Evolutionary conservation across 2,113 vertebrate genomes (phyloP).

Genomic region (Microcebus tavaratra): DNA sequence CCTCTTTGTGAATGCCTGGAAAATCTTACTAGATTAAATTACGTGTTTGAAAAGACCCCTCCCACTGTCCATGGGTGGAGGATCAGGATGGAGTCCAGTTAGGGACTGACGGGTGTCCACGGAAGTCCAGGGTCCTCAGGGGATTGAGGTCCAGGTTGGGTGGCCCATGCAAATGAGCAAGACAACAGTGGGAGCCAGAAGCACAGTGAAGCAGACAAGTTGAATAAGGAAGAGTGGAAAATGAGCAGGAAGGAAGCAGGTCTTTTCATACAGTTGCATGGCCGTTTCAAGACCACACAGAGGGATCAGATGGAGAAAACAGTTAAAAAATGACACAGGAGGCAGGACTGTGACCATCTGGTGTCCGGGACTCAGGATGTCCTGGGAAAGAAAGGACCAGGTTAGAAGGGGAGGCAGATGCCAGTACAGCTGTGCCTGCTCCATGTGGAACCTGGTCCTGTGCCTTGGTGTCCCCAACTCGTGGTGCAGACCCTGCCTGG

Average conservation of each 20-base stretch:
- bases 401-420: fast-evolving
- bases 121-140: background rate
- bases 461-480: fast-evolving
- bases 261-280: background rate
- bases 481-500: background rate
- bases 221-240: background rate
- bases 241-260: too few species aligned
- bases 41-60: background rate
- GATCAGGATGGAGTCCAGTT: background rate
- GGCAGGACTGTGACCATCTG: background rate
- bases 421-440: too few species aligned
- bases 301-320: background rate
- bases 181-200: background rate
- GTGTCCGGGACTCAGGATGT: background rate
- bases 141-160: background rate
- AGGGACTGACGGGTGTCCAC: background rate
- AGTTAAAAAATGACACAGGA: background rate
- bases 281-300: too few species aligned
- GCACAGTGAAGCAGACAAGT: fast-evolving
- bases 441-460: background rate
- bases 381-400: background rate
- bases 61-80: background rate
- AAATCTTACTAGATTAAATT: background rate
- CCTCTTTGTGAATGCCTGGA: background rate
- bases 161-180: background rate